A percentile compares a stretch with the other conserved stretches of the same genome.
Conservation (phyloP, 2,888 invertebrate genomes). For the Drepanosiphum platanoidis region DNA sequence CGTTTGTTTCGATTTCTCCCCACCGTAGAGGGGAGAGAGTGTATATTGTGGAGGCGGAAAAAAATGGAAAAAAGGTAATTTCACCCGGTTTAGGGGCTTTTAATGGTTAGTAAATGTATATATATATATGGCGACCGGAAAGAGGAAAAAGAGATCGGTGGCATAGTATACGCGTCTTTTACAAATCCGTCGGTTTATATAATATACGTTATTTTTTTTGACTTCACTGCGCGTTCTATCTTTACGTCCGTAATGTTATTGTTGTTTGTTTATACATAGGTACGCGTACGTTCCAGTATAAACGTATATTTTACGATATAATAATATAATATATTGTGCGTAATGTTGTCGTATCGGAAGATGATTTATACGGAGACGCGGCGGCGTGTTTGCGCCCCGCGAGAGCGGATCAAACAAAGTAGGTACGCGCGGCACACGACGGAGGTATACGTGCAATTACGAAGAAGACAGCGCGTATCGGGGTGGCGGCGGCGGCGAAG, state of each 20-base stretch:
- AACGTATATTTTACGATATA: too few relatives aligned
- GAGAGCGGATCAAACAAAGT: background rate
- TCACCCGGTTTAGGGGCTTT: conserved; percentile 15
- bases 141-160: background rate
- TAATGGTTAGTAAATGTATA: background rate
- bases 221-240: background rate
- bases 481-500: background rate
- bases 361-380: background rate
- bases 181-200: background rate
- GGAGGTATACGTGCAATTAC: background rate
- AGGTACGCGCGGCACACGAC: background rate
- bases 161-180: background rate
- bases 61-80: conserved; percentile 34
- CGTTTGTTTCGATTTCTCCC: conserved; percentile 1
- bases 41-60: too few relatives aligned
- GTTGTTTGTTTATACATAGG: background rate
- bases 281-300: background rate
- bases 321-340: background rate
- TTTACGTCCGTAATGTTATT: background rate
- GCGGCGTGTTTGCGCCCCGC: background rate
- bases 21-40: background rate
- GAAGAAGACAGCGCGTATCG: background rate
- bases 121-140: too few relatives aligned
- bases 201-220: too few relatives aligned
- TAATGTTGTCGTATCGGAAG: background rate